phyloP scores from a whole-genome alignment of 2,888 invertebrate species.

The Biston betularia region DNA sequence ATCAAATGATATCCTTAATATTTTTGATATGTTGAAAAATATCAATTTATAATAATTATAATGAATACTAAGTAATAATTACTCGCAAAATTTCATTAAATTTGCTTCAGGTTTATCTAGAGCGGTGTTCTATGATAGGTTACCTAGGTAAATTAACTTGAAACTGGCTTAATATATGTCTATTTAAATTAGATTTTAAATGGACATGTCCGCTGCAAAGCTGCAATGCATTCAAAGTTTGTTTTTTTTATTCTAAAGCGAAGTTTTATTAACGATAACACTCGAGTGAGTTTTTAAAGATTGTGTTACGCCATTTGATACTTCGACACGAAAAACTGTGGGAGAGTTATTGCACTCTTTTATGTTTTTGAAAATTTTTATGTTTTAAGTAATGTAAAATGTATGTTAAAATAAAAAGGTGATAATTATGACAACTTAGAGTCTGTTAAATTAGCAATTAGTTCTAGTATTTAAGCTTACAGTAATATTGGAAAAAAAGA shows the following conservation, averaged over 20 bases:
- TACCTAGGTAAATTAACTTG: neutral
- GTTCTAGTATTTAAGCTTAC: no score
- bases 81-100: neutral
- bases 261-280: slow-evolving; percentile 9
- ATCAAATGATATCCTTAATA: no score
- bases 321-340: slow-evolving; percentile 4
- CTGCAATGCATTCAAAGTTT: neutral
- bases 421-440: neutral
- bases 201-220: slow-evolving; percentile 16
- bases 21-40: no score
- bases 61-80: neutral
- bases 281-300: slow-evolving; percentile 1
- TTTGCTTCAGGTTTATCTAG: neutral
- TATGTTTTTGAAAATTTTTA: no score
- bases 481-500: no score
- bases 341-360: slow-evolving; percentile 4
- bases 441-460: neutral
- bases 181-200: slow-evolving; percentile 8
- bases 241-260: slow-evolving; percentile 8
- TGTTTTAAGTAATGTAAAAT: no score
- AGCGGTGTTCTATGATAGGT: neutral
- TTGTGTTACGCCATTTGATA: slow-evolving; percentile 1
- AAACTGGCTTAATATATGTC: slow-evolving; percentile 1
- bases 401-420: no score
- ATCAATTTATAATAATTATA: no score